A percentile compares a stretch with the other conserved stretches of the same genome.
phyloP scores from a whole-genome alignment of 2,797 vertebrate genomes.

The Lagodon rhomboides region DNA sequence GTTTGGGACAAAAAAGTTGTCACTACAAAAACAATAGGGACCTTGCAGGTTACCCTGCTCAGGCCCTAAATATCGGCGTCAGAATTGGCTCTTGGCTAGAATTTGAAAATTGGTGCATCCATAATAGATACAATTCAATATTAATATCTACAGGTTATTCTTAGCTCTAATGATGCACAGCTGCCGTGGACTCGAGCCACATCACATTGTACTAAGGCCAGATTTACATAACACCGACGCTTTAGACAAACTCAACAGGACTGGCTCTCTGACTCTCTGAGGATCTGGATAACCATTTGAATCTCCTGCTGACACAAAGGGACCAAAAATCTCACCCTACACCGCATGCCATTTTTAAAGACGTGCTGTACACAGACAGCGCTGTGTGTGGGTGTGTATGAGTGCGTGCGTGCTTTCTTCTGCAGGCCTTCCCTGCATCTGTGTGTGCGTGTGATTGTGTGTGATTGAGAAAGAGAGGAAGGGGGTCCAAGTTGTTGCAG shows the following conservation, averaged over 20 bases:
- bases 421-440: slow-evolving; percentile 51
- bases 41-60: no score
- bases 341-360: slow-evolving; percentile 55
- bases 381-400: slow-evolving; percentile 38
- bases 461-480: slow-evolving; percentile 1
- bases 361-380: slow-evolving; percentile 43
- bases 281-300: slow-evolving; percentile 56
- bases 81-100: no score
- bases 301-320: slow-evolving; percentile 66
- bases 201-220: slow-evolving; percentile 40
- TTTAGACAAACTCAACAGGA: slow-evolving; percentile 54
- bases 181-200: slow-evolving; percentile 55
- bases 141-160: no score
- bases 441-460: slow-evolving; percentile 32
- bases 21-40: no score
- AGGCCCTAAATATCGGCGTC: no score
- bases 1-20: no score
- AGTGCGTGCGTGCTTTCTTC: slow-evolving; percentile 5
- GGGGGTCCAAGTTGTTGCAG: slow-evolving; percentile 31
- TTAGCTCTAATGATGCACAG: slow-evolving; percentile 59
- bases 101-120: no score
- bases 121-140: no score
- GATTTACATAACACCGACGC: slow-evolving; percentile 47
- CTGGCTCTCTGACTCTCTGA: slow-evolving; percentile 52
- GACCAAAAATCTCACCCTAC: slow-evolving; percentile 70